phyloP scores from a whole-genome alignment of 1,140 invertebrate genomes.

The Acromyrmex charruanus region DNA sequence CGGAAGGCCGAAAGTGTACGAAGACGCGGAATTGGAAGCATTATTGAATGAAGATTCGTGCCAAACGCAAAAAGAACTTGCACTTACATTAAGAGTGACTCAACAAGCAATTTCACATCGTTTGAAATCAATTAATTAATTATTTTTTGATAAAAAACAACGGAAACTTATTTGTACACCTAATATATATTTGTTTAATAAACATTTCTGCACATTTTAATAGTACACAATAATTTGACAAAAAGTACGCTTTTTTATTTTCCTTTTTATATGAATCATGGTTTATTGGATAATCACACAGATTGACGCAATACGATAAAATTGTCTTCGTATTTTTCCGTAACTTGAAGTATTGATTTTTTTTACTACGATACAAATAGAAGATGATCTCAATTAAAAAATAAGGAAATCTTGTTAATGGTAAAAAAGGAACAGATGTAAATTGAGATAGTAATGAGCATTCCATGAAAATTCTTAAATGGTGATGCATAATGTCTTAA shows the following conservation, averaged over 20 bases:
- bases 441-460: not conserved
- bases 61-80: too few relatives aligned
- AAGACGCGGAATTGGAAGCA: too few relatives aligned
- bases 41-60: too few relatives aligned
- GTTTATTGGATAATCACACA: not conserved
- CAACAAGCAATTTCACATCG: too few relatives aligned
- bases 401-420: not conserved
- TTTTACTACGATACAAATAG: not conserved
- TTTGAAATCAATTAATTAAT: too few relatives aligned
- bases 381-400: not conserved
- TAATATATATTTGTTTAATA: not conserved
- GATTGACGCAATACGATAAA: not conserved
- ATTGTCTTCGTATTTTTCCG: conserved; percentile 7
- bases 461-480: not conserved
- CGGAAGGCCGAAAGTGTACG: too few relatives aligned
- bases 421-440: not conserved
- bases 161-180: too few relatives aligned
- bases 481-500: not conserved
- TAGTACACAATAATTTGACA: too few relatives aligned
- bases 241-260: not conserved
- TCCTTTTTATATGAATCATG: not conserved
- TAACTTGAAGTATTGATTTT: not conserved
- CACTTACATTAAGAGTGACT: too few relatives aligned
- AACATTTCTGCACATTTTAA: not conserved
- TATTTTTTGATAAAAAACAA: too few relatives aligned